A percentile compares a stretch with the other conserved stretches of the same genome.
These are phyloP conservation scores for Garrulus glandarius DNA, from an alignment of 2,797 vertebrate species.

Conservation along the genomic window DNA sequence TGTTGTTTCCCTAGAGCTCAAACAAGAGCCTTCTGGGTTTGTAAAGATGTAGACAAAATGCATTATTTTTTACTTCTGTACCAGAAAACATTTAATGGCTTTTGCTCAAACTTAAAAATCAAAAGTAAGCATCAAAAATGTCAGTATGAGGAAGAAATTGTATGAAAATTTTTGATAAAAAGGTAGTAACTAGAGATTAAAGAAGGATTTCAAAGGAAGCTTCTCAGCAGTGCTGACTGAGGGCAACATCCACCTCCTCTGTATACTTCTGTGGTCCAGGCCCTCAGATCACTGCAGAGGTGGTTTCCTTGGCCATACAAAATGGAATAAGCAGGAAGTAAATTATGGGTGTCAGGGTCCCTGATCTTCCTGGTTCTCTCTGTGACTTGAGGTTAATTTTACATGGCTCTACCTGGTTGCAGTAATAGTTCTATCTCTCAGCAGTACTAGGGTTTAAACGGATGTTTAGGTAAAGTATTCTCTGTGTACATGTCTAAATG, in stretches of 20 bases:
- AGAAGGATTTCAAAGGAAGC: neutral
- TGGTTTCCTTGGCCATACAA: neutral
- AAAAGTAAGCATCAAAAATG: neutral
- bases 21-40: neutral
- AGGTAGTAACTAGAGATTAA: neutral
- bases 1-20: neutral
- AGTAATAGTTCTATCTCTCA: neutral
- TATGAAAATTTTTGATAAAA: neutral
- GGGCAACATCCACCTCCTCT: neutral
- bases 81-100: neutral
- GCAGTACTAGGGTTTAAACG: neutral
- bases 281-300: neutral
- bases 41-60: neutral
- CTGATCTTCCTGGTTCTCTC: neutral
- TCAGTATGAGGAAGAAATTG: neutral
- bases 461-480: neutral
- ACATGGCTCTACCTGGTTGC: neutral
- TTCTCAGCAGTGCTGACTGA: neutral
- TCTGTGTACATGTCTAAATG: neutral
- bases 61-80: neutral
- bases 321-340: neutral
- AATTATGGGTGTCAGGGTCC: neutral
- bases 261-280: neutral
- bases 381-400: neutral
- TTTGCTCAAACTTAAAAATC: neutral